Base-by-base conservation (phyloP, 2,888 invertebrate genomes). In the Psococerastis gibbosa region DNA sequence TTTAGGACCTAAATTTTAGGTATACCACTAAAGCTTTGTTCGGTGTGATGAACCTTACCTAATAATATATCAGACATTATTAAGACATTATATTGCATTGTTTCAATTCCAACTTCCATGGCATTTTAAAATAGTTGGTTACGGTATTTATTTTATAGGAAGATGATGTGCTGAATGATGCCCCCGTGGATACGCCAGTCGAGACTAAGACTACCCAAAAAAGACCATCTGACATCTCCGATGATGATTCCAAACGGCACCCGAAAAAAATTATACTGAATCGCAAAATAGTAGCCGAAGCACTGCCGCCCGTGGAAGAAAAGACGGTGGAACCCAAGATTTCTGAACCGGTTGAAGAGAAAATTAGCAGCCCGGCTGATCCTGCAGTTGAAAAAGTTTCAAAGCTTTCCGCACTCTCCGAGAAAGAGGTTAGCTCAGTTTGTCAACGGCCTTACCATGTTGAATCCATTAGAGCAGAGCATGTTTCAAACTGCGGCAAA, bases 381-480 rank as follows among this genome's bases (percentile, higher is more conserved):
- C 27, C 27, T 11, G 27, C 27, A 6, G 8, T 11, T 6, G n/a
- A n/a, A n/a, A n/a, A 9, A 16, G 38, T 38, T 38, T 18, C 20
- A 3, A 38, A 38, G 22, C 20, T 38, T 9, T 13, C 20, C n/a
- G 38, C 17, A 5, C 22, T 38, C 17, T 18, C 16, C 4, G 18
- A 38, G 20, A 38, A 38, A 38, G 38, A 38, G 38, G 38, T 38
- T 6, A 5, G 38, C 4, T n/a, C n/a, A n/a, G n/a, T n/a, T n/a
- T n/a, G n/a, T n/a, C n/a, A n/a, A n/a, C n/a, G n/a, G n/a, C n/a
- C n/a, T n/a, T n/a, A n/a, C n/a, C n/a, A n/a, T n/a, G n/a, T n/a
- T n/a, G n/a, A n/a, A n/a, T n/a, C n/a, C n/a, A n/a, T n/a, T n/a
- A n/a, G n/a, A n/a, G n/a, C n/a, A n/a, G n/a, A n/a, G n/a, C n/a